A percentile compares a stretch with the other conserved stretches of the same genome.
Evolutionary conservation across 1,140 invertebrate genomes (phyloP).

Genomic region (Drosophila sechellia): DNA sequence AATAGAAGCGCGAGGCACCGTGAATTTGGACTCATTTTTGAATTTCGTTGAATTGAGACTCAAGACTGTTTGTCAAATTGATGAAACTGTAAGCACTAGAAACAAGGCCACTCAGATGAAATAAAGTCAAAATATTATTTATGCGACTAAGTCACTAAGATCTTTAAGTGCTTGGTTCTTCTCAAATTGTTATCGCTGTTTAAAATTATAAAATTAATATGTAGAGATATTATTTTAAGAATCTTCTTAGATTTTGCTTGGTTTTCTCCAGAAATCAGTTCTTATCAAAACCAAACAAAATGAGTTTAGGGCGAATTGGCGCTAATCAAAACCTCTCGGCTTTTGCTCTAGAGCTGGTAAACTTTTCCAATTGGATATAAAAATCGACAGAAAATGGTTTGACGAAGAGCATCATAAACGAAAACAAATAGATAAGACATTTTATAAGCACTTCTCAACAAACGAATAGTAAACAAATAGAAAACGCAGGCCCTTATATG

Average conservation of each 20-base stretch:
- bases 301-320: slow-evolving; percentile 20
- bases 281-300: slow-evolving; percentile 4
- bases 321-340: slow-evolving; percentile 20
- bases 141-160: too few species aligned
- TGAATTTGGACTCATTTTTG: slow-evolving; percentile 20
- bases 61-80: too few species aligned
- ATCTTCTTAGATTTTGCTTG: neutral
- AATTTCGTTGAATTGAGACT: neutral
- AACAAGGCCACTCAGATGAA: neutral
- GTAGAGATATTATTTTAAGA: neutral
- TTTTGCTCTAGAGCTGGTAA: slow-evolving; percentile 29
- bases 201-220: too few species aligned
- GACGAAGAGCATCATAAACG: slow-evolving; percentile 6
- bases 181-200: too few species aligned
- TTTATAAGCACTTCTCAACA: slow-evolving; percentile 5
- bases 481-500: slow-evolving; percentile 39
- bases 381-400: slow-evolving; percentile 43
- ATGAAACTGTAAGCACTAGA: neutral
- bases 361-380: slow-evolving; percentile 48
- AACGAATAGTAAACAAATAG: slow-evolving; percentile 21
- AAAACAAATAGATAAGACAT: slow-evolving; percentile 13
- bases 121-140: neutral
- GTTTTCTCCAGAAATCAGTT: neutral
- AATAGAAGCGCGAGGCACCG: slow-evolving; percentile 13
- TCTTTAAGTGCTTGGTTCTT: too few species aligned